Evolutionary conservation across 2,797 vertebrate genomes (phyloP), one percentile per base, ranked within the genome.

Genomic region (Sebastes trivittatus): DNA sequence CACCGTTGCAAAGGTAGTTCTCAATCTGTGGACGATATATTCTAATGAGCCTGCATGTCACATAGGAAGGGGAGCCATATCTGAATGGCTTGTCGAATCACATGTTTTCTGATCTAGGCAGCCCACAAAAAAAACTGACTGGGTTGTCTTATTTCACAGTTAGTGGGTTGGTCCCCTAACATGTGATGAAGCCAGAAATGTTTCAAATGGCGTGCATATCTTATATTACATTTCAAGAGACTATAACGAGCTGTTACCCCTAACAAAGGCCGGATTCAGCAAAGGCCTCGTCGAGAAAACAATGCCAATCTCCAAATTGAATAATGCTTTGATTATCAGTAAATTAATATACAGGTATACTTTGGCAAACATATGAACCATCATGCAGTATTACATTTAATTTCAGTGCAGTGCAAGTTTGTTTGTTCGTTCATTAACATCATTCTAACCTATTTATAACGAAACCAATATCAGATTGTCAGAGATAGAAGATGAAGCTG

Each of bases 171-270:
- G 42, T 49, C 16, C 42, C 29, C 64, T 38, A 22, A 81, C 1
- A 6, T 58, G 67, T 64, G 74, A 65, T 54, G 9, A 65, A 69
- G 58, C 32, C 80, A 36, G 30, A 60, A 69, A 56, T 72, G 60
- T 27, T 62, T 56, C 56, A 71, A 52, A 61, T 68, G 65, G 55
- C 54, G 67, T 61, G 59, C 77, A 55, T 73, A 65, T 34, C 34
- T 65, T 60, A 18, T 36, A 56, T 76, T 36, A 20, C 38, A 49
- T 77, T 67, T 62, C 46, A n/a, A 11, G 13, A 73, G 60, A 38
- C 23, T 30, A 11, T 36, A 75, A 74, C 69, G 18, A 80, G 62
- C 42, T 18, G 42, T 20, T 56, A 34, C 49, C 34, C 58, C 7
- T 7, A 64, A 49, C 71, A 71, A 77, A 59, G 29, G n/a, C 54